phyloP scores from a whole-genome alignment of 2,113 vertebrate species.

The Psammodynastes pulverulentus region DNA sequence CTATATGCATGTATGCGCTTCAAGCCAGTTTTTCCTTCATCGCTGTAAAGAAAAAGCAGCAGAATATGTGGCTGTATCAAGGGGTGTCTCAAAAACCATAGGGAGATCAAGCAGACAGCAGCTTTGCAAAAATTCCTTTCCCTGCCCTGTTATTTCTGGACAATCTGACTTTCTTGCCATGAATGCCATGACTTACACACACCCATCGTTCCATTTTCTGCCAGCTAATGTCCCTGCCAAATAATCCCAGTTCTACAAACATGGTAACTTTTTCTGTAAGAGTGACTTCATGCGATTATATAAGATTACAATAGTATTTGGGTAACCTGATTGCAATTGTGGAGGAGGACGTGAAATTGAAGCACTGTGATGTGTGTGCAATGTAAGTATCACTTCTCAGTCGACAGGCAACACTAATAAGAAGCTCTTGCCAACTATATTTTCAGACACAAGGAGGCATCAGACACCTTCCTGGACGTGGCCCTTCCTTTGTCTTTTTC shows the following conservation, averaged over 20 bases:
- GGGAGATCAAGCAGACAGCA: background rate
- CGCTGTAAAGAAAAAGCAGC: background rate
- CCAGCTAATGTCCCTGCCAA: background rate
- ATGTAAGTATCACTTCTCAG: background rate
- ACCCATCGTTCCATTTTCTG: background rate
- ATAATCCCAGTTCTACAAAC: background rate
- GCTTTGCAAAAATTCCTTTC: background rate
- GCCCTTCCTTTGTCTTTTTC: background rate
- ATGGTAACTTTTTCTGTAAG: background rate
- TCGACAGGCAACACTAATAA: background rate
- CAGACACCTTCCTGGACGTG: background rate
- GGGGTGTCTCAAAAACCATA: background rate
- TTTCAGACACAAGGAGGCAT: background rate
- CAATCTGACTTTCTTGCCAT: background rate
- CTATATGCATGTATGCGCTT: background rate
- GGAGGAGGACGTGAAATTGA: background rate
- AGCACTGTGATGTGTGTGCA: background rate
- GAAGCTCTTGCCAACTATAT: background rate
- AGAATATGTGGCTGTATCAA: background rate
- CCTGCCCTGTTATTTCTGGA: background rate
- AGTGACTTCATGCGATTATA: background rate
- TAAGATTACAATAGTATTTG: background rate
- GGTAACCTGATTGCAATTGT: background rate
- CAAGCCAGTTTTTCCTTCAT: background rate
- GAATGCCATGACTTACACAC: background rate